Evolutionary conservation across 2,797 vertebrate genomes (phyloP).

Genomic region (Chelidonichthys spinosus): DNA sequence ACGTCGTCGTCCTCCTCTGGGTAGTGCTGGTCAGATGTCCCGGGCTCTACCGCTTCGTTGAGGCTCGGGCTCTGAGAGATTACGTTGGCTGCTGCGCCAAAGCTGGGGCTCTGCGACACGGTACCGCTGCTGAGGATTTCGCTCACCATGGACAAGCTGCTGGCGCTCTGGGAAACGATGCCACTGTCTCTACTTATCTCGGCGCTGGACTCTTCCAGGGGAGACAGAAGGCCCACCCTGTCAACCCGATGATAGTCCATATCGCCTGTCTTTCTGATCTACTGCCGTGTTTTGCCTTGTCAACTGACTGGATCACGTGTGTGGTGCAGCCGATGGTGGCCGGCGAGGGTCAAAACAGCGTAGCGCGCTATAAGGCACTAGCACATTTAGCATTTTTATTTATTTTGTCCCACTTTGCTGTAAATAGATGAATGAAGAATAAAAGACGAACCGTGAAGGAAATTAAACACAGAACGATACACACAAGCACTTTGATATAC

Average conservation of each 20-base stretch:
- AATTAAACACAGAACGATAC: neutral
- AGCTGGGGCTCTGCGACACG: constrained; percentile 93
- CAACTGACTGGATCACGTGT: constrained; percentile 80
- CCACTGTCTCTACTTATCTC: constrained; percentile 91
- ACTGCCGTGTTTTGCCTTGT: constrained; percentile 69
- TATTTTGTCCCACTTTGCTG: neutral
- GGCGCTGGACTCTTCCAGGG: constrained; percentile 79
- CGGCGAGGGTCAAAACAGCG: constrained; percentile 41
- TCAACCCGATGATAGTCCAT: constrained; percentile 83
- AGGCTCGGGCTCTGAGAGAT: constrained; percentile 75
- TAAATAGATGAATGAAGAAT: neutral
- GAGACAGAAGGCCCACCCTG: constrained; percentile 82
- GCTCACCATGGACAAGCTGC: constrained; percentile 89
- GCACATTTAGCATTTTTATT: neutral
- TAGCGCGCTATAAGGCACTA: neutral
- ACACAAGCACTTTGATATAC: neutral
- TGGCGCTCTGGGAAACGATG: constrained; percentile 93
- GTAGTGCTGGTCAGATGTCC: constrained; percentile 49
- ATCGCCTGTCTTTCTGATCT: constrained; percentile 30
- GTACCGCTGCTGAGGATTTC: constrained; percentile 86
- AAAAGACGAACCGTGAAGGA: neutral
- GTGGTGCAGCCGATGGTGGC: constrained; percentile 44
- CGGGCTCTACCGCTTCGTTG: constrained; percentile 52
- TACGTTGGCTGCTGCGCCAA: constrained; percentile 82
- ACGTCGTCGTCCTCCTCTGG: constrained; percentile 78